Evolutionary conservation across 2,113 vertebrate genomes (phyloP), one percentile per base, ranked within the genome.

Genomic region (Malurus elegans): DNA sequence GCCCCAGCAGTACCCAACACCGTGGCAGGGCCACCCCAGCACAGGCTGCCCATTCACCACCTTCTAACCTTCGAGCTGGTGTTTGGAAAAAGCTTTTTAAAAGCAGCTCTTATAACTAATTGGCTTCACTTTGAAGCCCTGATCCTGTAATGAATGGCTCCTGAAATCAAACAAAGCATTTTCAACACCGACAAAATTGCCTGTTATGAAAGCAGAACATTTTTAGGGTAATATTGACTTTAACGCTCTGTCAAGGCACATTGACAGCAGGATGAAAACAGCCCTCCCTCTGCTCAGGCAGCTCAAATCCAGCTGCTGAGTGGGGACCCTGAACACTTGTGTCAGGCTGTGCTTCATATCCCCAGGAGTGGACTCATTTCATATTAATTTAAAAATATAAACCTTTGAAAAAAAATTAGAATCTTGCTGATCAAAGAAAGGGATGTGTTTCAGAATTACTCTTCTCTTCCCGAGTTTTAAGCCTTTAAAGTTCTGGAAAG

Each of bases 231-330:
- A 97, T 95, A 94, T 66, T 96, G 96, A 96, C 94, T 97, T 94
- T 91, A 98, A 98, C 38, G 28, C 42, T 73, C 97, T 98, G 96
- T 97, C 95, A 92, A 95, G 90, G 95, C 96, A 96, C 93, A 97
- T 71, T 95, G 96, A 97, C 76, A 84, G 88, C 61, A 25, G 76
- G 97, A 98, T 96, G 96, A 48, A 65, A 86, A 40, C 96, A 96
- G 40, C 54, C 57, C 16, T 90, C 62, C 38, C 32, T 28, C 47
- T 73, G 19, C 28, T n/a, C 51, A 86, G 60, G 25, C 21, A 60
- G 54, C 38, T 47, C 80, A 76, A 61, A 54, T 24, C n/a, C 50
- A 50, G 40, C 29, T 4, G 13, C 83, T 3, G 24, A 76, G 32
- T 32, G 44, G 26, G 50, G 38, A 78, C 70, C 42, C 14, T 20